Evolutionary conservation across 2,113 vertebrate species (phyloP).

Genomic region (Nothoprocta perdicaria): DNA sequence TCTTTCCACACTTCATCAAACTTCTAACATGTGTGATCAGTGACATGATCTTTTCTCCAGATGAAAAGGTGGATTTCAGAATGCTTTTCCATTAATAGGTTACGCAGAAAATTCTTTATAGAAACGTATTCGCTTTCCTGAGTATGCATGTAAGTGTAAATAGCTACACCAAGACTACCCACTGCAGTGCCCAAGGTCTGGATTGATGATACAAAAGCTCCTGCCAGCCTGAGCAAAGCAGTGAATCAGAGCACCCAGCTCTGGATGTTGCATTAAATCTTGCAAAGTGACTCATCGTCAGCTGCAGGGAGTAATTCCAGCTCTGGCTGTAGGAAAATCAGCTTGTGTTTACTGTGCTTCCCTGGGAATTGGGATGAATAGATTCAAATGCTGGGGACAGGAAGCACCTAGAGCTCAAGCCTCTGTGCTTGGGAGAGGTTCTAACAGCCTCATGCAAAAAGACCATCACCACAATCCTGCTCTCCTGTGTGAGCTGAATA

Average conservation of each 20-base stretch:
- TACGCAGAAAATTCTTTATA: not conserved
- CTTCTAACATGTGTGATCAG: not conserved
- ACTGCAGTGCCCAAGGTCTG: not conserved
- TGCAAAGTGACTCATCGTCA: not conserved
- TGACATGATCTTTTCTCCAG: not conserved
- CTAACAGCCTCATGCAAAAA: not conserved
- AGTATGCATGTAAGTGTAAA: conserved; percentile 35
- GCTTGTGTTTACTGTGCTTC: not conserved
- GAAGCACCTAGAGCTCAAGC: not conserved
- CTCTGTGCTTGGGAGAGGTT: not conserved
- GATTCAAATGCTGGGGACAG: not conserved
- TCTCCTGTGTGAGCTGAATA: rapidly evolving
- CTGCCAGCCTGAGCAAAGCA: not conserved
- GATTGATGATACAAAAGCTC: not conserved
- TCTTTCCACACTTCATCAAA: not conserved
- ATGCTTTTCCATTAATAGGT: not conserved
- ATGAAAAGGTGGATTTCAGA: not conserved
- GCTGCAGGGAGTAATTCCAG: not conserved
- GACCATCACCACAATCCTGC: not conserved
- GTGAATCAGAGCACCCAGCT: not conserved
- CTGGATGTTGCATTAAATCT: not conserved
- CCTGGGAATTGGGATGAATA: not conserved
- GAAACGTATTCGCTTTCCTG: conserved; percentile 3
- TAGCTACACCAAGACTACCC: not conserved
- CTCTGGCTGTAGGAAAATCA: not conserved